Base-by-base conservation (phyloP, 2,797 vertebrate genomes). In the Chelidonichthys spinosus region DNA sequence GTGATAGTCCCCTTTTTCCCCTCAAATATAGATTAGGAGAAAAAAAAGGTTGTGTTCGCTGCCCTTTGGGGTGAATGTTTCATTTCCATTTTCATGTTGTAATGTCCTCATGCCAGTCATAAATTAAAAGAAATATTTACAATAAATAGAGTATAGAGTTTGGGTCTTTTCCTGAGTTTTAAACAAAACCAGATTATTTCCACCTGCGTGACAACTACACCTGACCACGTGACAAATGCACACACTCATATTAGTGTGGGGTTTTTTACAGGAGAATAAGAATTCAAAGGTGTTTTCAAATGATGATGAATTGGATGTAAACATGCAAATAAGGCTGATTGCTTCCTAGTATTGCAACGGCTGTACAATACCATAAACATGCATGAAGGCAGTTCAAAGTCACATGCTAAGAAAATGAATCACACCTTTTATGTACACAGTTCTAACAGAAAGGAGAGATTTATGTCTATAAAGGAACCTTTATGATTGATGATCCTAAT, bases 361-460 rank as follows among this genome's bases (percentile, higher is more conserved):
- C 7, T 65, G n/a, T 56, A 8, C 5, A 61, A 9, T 61, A 11
- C 17, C 50, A 39, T 49, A 39, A 52, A 66, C 18, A 42, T 32
- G 10, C 56, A 49, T 62, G 4, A 67, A 65, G 52, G 46, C 10
- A 46, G 37, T 40, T 56, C 17, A 65, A 69, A 69, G 62, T 52
- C 47, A 56, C 11, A 63, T 17, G 14, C 5, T 33, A 17, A 67
- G 13, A 7, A 80, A 58, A 60, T 6, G n/a, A 69, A 63, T 36
- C 17, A 44, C 44, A 62, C 44, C 60, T 79, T 75, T 35, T 47
- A 70, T 43, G 18, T 25, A 44, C 15, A 55, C 2, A 71, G 13
- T 55, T 72, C n/a, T 59, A 3, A 65, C 64, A 72, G 42, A 85
- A 70, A 70, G 54, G 4, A 36, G 32, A 44, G 62, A 42, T 81